These are phyloP conservation scores for Notospermus geniculatus DNA, from an alignment of 1,140 invertebrate genomes.

Conservation along the genomic window DNA sequence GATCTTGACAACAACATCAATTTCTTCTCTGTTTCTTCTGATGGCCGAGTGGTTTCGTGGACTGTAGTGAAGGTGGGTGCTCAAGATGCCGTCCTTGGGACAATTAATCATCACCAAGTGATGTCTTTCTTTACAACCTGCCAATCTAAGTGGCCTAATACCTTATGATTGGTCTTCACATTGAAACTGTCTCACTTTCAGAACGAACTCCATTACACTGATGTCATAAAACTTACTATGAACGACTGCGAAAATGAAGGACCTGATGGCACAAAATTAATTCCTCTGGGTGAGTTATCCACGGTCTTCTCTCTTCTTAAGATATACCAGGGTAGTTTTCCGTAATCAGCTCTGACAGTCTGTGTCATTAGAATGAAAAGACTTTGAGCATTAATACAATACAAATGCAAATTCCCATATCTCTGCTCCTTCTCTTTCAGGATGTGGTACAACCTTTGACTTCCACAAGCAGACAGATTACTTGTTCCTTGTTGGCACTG, in stretches of 20 bases:
- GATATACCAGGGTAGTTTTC: not conserved
- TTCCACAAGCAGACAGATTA: conserved; percentile 79
- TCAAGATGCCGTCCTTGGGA: too few species aligned
- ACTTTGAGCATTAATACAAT: not conserved
- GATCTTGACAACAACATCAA: conserved; percentile 75
- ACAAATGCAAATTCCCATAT: not conserved
- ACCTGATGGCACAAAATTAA: conserved; percentile 51
- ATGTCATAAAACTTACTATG: conserved; percentile 47
- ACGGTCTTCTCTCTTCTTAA: not conserved
- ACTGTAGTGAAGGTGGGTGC: conserved; percentile 72
- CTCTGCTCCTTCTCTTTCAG: conserved; percentile 53
- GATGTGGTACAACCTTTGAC: conserved; percentile 80
- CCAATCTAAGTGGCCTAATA: not conserved
- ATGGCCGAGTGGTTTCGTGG: conserved; percentile 84
- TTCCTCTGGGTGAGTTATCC: conserved; percentile 39
- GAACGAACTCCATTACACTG: conserved; percentile 52
- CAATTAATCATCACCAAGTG: too few species aligned
- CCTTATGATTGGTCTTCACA: not conserved
- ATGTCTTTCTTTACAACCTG: not conserved
- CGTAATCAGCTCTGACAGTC: too few species aligned
- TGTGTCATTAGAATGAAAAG: too few species aligned
- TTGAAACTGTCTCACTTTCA: conserved; percentile 24
- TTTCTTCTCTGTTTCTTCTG: conserved; percentile 82
- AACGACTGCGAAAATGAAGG: conserved; percentile 45
- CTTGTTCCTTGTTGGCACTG: conserved; percentile 86